Conservation (phyloP, 2,113 vertebrate genomes). For the Sitta europaea region DNA sequence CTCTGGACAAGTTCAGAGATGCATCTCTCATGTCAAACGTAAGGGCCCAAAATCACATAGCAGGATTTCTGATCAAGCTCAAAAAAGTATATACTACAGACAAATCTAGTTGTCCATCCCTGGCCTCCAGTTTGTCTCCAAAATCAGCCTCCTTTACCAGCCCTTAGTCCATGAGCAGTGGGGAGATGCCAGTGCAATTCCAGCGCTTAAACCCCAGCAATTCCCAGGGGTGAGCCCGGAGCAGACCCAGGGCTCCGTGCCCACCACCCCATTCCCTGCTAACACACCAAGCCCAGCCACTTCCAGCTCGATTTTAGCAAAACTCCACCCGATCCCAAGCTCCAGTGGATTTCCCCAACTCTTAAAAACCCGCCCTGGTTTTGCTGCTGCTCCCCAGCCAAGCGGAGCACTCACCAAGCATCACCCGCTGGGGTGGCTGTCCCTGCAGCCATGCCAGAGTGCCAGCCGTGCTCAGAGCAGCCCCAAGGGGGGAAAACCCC, state of each 20-base stretch:
- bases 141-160: background rate
- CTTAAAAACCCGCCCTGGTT: constrained; percentile 38
- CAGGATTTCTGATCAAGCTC: background rate
- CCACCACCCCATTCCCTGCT: background rate
- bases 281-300: background rate
- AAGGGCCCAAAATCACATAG: background rate
- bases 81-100: background rate
- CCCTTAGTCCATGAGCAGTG: background rate
- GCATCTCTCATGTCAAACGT: background rate
- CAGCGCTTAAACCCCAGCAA: background rate
- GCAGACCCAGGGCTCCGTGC: accelerated
- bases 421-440: constrained; percentile 30
- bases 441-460: background rate
- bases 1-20: background rate
- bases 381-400: constrained; percentile 16
- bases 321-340: background rate
- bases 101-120: constrained; percentile 4
- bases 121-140: background rate
- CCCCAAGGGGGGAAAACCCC: background rate
- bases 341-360: background rate
- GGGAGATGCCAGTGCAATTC: background rate
- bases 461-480: background rate
- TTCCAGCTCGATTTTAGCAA: background rate
- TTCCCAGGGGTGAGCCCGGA: accelerated
- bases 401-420: constrained; percentile 46